These are phyloP conservation scores for Hystrix brachyura DNA, from an alignment of 2,113 vertebrate species.

Conservation along the genomic window DNA sequence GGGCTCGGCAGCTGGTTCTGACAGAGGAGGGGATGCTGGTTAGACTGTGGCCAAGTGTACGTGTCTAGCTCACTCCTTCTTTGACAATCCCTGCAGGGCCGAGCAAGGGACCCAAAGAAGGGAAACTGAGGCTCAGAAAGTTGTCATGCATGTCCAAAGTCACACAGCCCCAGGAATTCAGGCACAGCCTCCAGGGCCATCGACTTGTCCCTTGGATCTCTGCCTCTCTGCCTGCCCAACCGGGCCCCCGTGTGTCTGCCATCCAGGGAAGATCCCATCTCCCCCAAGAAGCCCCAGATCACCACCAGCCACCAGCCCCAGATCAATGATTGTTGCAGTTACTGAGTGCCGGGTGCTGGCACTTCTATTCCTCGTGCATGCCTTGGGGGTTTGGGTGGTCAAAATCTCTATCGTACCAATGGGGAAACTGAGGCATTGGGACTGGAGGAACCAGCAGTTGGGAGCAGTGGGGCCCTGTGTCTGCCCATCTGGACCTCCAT, in stretches of 20 bases:
- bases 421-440: neutral
- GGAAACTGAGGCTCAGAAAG: neutral
- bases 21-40: neutral
- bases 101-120: rapidly evolving
- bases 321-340: rapidly evolving
- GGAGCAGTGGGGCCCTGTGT: neutral
- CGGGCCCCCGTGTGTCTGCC: neutral
- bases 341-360: rapidly evolving
- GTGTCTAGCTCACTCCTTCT: rapidly evolving
- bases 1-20: slow-evolving; percentile 38
- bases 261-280: neutral
- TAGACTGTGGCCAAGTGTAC: neutral
- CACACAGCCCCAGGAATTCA: rapidly evolving
- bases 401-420: rapidly evolving
- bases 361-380: rapidly evolving
- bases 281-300: neutral
- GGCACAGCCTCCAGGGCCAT: neutral
- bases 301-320: neutral
- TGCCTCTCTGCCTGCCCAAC: neutral
- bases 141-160: rapidly evolving
- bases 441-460: rapidly evolving
- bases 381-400: neutral
- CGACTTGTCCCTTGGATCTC: neutral
- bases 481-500: neutral
- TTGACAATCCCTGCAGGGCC: neutral